Evolutionary conservation across 1,140 invertebrate species (phyloP), one percentile per base, ranked within the genome.

Genomic region (Drosophila grimshawi): DNA sequence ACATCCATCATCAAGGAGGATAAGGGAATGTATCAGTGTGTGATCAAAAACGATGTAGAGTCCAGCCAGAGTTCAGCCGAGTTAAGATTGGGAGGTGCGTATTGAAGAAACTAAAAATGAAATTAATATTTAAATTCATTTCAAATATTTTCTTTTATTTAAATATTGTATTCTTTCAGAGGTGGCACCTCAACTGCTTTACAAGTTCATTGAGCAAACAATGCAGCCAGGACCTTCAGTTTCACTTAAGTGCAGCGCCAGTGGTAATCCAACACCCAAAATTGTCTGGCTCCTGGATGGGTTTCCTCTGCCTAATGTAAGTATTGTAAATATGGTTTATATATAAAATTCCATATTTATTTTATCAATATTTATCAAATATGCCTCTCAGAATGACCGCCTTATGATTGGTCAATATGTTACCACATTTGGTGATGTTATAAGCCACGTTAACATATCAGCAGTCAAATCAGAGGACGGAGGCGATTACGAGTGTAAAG

Each of bases 1-100:
- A 94, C 94, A 59, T 94, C 95, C 11, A 95, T 97, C 2, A 94
- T 94, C 48, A 94, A 95, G 39, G 95, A 96, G 43, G 96, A 97
- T 82, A 94, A 95, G 45, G 97, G 96, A 29, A 96, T 97, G 95
- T 97, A 97, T 93, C 97, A 97, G 91, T 97, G 97, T 88, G 94
- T 97, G 73, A 95, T 95, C 1, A 94, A 94, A 62, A 95, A 96
- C 67, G 95, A 96, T 72, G 83, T 95, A 53, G 95, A 96, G 71
- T 95, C 94, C 55, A 94, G 94, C 2, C 96, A 97, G 80, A 96
- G 95, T 4, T 94, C 95, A 1, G 95, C 95, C 2, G 95, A 97
- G 86, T 91, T 97, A 5, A 92, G 95, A 33, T 93, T 97, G 10
- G 96, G 96, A 92, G 96, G 96, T 97, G 92, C 93, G 65, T 11